Conservation (phyloP, 2,113 vertebrate species). For the Aleadryas rufinucha region DNA sequence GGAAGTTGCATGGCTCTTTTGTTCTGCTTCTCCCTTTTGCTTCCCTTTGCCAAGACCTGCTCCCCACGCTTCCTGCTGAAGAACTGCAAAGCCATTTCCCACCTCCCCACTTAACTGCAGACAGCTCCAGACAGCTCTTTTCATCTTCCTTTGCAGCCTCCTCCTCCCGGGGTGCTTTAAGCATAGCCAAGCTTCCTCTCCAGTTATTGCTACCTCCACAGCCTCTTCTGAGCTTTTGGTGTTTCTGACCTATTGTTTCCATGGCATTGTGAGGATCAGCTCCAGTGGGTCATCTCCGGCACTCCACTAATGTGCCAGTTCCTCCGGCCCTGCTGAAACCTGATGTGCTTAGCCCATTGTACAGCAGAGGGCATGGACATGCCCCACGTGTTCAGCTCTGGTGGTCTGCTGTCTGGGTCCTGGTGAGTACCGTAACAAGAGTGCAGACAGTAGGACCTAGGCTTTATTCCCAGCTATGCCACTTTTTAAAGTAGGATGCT, state of each 20-base stretch:
- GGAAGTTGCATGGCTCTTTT: constrained; percentile 36
- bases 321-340: neutral
- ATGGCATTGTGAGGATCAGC: neutral
- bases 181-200: neutral
- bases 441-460: neutral
- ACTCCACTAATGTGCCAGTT: neutral
- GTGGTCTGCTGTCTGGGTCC: neutral
- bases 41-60: constrained; percentile 29
- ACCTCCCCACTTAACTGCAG: constrained; percentile 7
- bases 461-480: neutral
- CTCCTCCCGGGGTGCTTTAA: neutral
- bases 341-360: neutral
- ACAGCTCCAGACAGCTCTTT: neutral
- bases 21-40: neutral
- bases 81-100: neutral
- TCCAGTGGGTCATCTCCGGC: neutral
- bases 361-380: neutral
- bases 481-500: neutral
- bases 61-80: neutral
- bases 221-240: neutral
- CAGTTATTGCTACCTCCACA: neutral
- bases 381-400: neutral
- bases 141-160: neutral
- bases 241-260: neutral
- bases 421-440: neutral